A percentile compares a stretch with the other conserved stretches of the same genome.
Evolutionary conservation across 2,113 vertebrate genomes (phyloP).

Genomic region (Equus quagga): DNA sequence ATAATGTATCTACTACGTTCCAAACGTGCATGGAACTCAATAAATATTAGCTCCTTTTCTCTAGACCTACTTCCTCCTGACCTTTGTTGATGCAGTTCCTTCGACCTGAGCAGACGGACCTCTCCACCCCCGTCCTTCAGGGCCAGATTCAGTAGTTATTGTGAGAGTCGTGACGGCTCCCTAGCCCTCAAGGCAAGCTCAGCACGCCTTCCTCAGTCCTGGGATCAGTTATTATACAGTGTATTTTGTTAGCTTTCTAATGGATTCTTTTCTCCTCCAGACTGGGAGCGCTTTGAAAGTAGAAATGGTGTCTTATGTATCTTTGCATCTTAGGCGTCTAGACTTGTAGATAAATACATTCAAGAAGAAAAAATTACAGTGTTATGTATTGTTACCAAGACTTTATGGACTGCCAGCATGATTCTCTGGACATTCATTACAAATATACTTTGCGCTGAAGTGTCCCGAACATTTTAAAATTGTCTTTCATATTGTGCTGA

Average conservation of each 20-base stretch:
- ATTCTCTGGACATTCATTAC: conserved; percentile 7
- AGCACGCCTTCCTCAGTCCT: too few relatives aligned
- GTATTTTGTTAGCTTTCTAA: background rate
- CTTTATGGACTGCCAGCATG: background rate
- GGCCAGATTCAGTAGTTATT: background rate
- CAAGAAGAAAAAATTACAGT: background rate
- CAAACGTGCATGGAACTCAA: background rate
- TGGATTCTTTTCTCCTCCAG: background rate
- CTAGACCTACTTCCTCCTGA: background rate
- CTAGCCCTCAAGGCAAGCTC: background rate
- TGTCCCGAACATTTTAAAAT: conserved; percentile 16
- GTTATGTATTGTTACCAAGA: background rate
- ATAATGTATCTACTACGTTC: background rate
- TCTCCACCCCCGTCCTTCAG: background rate
- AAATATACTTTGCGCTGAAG: background rate
- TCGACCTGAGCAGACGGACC: background rate
- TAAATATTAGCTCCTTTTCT: background rate
- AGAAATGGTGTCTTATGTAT: background rate
- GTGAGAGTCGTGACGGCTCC: background rate
- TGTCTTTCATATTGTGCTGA: background rate
- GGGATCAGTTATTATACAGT: background rate
- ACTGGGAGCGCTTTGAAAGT: background rate
- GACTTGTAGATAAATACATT: background rate
- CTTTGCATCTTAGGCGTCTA: background rate
- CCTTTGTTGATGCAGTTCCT: background rate